A percentile compares a stretch with the other conserved stretches of the same genome.
These are phyloP conservation scores for Catocala sponsa DNA, from an alignment of 2,888 invertebrate species.

Conservation along the genomic window DNA sequence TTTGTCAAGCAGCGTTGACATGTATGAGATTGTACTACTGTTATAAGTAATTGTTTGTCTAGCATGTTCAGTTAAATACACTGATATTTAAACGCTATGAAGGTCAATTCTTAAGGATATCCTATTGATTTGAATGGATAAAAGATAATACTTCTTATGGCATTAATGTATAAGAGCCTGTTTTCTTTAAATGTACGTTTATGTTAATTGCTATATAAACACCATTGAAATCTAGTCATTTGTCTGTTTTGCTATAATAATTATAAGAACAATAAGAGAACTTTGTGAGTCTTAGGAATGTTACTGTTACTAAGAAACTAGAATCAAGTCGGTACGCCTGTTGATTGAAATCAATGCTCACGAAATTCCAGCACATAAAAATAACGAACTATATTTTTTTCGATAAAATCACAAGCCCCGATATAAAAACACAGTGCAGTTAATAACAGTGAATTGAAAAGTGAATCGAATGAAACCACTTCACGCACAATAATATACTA, in stretches of 20 bases:
- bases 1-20: constrained; percentile 59
- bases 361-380: constrained; percentile 20
- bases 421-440: constrained; percentile 47
- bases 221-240: neutral
- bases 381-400: constrained; percentile 36
- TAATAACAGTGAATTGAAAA: constrained; percentile 53
- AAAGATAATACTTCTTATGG: neutral
- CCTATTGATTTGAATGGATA: constrained; percentile 6
- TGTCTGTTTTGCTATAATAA: neutral
- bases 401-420: constrained; percentile 38
- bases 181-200: no score
- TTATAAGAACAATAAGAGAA: neutral
- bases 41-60: constrained; percentile 52
- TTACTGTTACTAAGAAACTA: no score
- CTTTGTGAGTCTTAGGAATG: no score
- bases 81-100: constrained; percentile 28
- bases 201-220: neutral
- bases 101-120: constrained; percentile 16
- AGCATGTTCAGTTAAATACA: constrained; percentile 25
- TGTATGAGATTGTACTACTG: constrained; percentile 50
- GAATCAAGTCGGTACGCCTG: no score
- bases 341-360: no score
- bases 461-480: constrained; percentile 45
- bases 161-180: no score
- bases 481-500: constrained; percentile 65